Evolutionary conservation across 2,888 invertebrate genomes (phyloP), one percentile per base, ranked within the genome.

Genomic region (Callyntrura guangdongensis): DNA sequence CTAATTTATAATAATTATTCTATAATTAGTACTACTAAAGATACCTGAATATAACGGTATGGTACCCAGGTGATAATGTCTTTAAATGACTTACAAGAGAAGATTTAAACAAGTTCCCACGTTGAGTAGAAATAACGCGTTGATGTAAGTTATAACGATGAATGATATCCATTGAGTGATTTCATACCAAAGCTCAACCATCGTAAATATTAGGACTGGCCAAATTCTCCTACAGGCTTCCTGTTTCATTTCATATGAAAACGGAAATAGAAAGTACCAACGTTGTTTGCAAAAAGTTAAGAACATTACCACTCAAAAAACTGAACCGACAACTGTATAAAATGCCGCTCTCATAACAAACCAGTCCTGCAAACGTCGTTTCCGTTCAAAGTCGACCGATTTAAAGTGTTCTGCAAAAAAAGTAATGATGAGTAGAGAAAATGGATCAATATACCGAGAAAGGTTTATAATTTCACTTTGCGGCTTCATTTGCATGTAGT

Each of bases 341-440:
- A 83, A 83, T 47, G 67, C 83, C 20, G 83, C 67, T n/a, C 67
- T 67, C 14, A n/a, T 82, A 47, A 83, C 83, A 17, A 82, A 83
- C 83, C 64, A 83, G n/a, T 83, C 45, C 53, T 83, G 83, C 17
- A 83, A 27, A 17, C 64, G 64, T 67, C 83, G 67, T 25, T 67
- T 67, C 83, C 64, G 64, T 83, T 83, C 67, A 83, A 83, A 67
- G 47, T 83, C 83, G 67, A 67, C 67, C 67, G 83, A 83, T 83
- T 83, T 83, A 83, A 83, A 83, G 64, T 36, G 83, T 67, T 49
- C 83, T 64, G 49, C 64, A 67, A 83, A 22, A 83, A 67, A 64
- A 1, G 2, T n/a, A 59, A 17, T 17, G 1, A 64, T 1, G 25
- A 17, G 25, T 11, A 25, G 64, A 11, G 25, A 64, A 64, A n/a